Evolutionary conservation across 2,888 invertebrate species (phyloP), one percentile per base, ranked within the genome.

Genomic region (Azorinus chamasolen): DNA sequence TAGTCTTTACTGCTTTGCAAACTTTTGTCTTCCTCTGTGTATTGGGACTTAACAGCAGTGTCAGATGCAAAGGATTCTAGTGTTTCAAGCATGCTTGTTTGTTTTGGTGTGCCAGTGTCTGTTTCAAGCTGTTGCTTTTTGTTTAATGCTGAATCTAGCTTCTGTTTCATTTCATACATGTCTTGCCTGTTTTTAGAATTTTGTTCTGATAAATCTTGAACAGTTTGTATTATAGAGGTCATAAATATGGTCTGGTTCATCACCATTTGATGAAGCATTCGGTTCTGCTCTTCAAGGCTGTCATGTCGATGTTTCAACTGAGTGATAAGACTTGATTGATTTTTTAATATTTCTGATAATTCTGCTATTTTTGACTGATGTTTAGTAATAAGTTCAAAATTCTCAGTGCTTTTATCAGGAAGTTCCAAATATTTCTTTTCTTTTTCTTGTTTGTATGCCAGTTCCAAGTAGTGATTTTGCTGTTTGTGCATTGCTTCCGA

Each of bases 171-270:
- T 24, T 54, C 41, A 61, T 58, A 20, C 14, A 84, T 79, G 65
- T 87, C 83, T 41, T 83, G 64, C 18, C 68, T 77, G 8, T 84
- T 83, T 72, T 83, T 79, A 8, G 77, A 48, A 59, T 83, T 87
- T 63, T 88, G 83, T 24, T 87, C 83, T 0, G 83, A 69, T 0
- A 90, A 69, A 18, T 83, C 80, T 48, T 88, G 83, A 18, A 90
- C 78, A 37, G 86, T 82, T 27, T 84, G 77, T 84, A 88, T 84
- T 39, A 89, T 84, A 22, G 86, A 82, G 1, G 87, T 86, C 70
- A 90, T 86, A 32, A 89, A 78, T 3, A 83, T 57, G 6, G 88
- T 85, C 62, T 90, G 89, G 46, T 89, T 89, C 84, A 88, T 84
- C 12, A 89, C 72, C 74, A 88, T 83, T 55, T 89, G 82, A 55